Evolutionary conservation across 2,113 vertebrate species (phyloP).

Genomic region (Xiphophorus couchianus): DNA sequence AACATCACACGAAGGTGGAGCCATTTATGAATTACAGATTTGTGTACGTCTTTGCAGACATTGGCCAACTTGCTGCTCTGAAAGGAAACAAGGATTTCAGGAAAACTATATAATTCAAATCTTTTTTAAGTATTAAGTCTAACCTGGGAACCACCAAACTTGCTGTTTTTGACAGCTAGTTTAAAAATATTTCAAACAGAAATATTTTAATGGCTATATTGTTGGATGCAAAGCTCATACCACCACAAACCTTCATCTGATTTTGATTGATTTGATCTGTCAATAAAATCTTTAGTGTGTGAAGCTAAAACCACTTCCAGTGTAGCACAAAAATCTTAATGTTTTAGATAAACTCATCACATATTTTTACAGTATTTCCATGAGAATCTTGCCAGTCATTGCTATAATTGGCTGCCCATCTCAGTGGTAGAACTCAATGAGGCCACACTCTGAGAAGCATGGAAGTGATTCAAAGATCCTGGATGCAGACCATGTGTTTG

Average conservation of each 20-base stretch:
- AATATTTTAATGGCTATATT: no score
- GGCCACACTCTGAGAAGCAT: slow-evolving; percentile 14
- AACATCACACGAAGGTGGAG: slow-evolving; percentile 18
- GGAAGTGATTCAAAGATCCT: slow-evolving; percentile 26
- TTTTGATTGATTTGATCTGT: no score
- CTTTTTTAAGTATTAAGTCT: background rate
- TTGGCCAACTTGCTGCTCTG: background rate
- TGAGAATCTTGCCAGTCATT: background rate
- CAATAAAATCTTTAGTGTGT: background rate
- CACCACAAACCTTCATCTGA: no score
- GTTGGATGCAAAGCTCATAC: no score
- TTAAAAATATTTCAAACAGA: no score
- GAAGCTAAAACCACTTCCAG: background rate
- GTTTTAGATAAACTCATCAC: background rate
- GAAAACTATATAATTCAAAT: background rate
- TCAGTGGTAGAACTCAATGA: background rate
- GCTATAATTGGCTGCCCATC: background rate
- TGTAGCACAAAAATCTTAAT: background rate
- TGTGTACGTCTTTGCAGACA: background rate
- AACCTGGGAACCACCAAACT: background rate
- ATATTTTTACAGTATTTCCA: background rate
- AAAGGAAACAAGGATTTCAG: background rate
- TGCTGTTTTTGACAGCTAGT: background rate
- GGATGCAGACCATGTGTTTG: slow-evolving; percentile 21
- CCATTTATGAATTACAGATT: background rate